A percentile compares a stretch with the other conserved stretches of the same genome.
Conservation (phyloP, 2,888 invertebrate genomes). For the Cecidostiba fungosa region DNA sequence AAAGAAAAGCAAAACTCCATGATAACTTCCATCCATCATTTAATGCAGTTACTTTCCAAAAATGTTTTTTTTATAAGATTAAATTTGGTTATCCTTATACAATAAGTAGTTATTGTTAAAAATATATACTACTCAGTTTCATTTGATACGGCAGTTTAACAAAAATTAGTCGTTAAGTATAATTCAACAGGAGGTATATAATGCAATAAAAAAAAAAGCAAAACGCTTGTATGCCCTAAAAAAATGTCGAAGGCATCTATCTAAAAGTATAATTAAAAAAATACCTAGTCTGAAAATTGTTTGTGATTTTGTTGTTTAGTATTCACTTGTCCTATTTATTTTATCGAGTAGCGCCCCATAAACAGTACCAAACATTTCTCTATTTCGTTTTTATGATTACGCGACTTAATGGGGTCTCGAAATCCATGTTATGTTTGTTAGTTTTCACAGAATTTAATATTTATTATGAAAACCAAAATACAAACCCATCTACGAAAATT, state of each 20-base stretch:
- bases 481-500: constrained; percentile 52
- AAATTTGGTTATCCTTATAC: constrained; percentile 32
- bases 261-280: constrained; percentile 49
- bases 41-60: constrained; percentile 32
- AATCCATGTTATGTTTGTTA: constrained; percentile 50
- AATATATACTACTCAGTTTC: constrained; percentile 23
- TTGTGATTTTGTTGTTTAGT: constrained; percentile 58
- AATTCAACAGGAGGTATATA: constrained; percentile 11
- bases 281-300: constrained; percentile 62
- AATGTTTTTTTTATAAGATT: constrained; percentile 39
- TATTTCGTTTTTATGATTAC: constrained; percentile 25
- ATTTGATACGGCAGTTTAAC: constrained; percentile 33
- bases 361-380: constrained; percentile 1
- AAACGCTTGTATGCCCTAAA: constrained; percentile 28
- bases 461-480: constrained; percentile 42
- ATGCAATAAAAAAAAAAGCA: constrained; percentile 38
- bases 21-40: constrained; percentile 37
- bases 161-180: constrained; percentile 16
- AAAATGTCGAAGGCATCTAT: constrained; percentile 23
- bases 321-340: constrained; percentile 55
- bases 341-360: constrained; percentile 30
- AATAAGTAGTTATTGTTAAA: constrained; percentile 8
- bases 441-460: constrained; percentile 51
- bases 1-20: constrained; percentile 13
- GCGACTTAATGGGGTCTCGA: constrained; percentile 32